Percentiles rank a stretch among this genome's conserved stretches.
Conservation (phyloP, 2,113 vertebrate species). For the Vidua macroura region DNA sequence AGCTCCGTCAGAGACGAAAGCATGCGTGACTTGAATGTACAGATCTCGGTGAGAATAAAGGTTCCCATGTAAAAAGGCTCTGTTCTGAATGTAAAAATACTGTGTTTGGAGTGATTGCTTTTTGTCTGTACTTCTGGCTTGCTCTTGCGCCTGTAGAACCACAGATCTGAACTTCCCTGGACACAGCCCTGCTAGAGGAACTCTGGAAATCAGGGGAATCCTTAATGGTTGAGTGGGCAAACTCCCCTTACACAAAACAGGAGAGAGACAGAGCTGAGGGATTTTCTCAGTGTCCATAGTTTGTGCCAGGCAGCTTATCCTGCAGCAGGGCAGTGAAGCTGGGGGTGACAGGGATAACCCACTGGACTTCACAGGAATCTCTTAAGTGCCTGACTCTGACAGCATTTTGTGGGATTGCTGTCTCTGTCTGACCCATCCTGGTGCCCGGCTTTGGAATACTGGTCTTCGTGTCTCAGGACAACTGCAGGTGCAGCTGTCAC, state of each 20-base stretch:
- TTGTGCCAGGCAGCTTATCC: neutral
- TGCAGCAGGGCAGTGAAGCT: fast-evolving
- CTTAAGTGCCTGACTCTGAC: too few relatives aligned
- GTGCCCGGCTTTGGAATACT: neutral
- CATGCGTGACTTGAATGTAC: conserved; percentile 80
- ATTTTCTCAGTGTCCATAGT: neutral
- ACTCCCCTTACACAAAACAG: fast-evolving
- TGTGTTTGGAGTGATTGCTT: fast-evolving
- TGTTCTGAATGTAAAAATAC: neutral
- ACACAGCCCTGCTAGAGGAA: fast-evolving
- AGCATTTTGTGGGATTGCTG: neutral
- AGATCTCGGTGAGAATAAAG: conserved; percentile 81
- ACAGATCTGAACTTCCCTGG: fast-evolving
- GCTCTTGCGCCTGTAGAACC: fast-evolving
- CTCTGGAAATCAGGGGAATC: fast-evolving
- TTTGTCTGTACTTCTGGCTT: neutral
- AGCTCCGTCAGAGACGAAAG: conserved; percentile 66
- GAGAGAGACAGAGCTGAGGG: too few relatives aligned
- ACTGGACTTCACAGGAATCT: fast-evolving
- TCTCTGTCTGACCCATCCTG: fast-evolving
- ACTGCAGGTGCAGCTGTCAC: neutral
- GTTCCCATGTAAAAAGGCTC: conserved; percentile 61
- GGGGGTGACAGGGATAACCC: fast-evolving
- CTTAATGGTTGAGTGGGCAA: too few relatives aligned
- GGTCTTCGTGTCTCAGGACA: neutral